Evolutionary conservation across 2,888 invertebrate species (phyloP), one percentile per base, ranked within the genome.

Genomic region (Xiphydria camelus): DNA sequence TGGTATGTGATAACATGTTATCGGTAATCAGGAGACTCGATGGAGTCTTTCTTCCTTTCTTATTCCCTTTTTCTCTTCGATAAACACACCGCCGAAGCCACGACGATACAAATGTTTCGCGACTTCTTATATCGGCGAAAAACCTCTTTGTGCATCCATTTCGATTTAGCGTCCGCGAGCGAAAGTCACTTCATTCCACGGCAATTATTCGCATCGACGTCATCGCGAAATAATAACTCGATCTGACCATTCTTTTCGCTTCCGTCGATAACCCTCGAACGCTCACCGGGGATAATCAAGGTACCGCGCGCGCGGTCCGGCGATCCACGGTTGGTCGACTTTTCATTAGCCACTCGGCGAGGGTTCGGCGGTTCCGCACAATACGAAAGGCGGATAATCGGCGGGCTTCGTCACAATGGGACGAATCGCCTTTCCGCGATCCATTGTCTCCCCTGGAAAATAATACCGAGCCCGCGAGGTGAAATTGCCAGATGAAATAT

Each of bases 321-420:
- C 45, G 29, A 10, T 29, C 33, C 41, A 51, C 41, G 52, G 45
- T 47, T 40, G 45, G 59, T 49, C 60, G 68, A 61, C 61, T 66
- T 70, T 70, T 71, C 68, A 68, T 68, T 63, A 69, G 60, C 58
- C 53, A 56, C 51, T 47, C 47, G 52, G 49, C 49, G 54, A 61
- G 57, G 62, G 61, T 62, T 62, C 62, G 60, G 43, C 60, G 67
- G 62, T 60, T 64, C 57, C 50, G 58, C 53, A 66, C 66, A 70
- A 70, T 66, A 62, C 46, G 57, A 57, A 61, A 56, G 56, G 51
- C 53, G 47, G 45, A 49, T 61, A 55, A 57, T 54, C 49, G 47
- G 39, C 47, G 45, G 29, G 40, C 41, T 35, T 48, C 38, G 37
- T 39, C 45, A 47, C 34, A 45, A 46, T 53, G 49, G 45, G 47